Percentiles rank a stretch among this genome's conserved stretches.
These are phyloP conservation scores for Chloromyia formosa DNA, from an alignment of 2,888 invertebrate genomes.

Conservation along the genomic window DNA sequence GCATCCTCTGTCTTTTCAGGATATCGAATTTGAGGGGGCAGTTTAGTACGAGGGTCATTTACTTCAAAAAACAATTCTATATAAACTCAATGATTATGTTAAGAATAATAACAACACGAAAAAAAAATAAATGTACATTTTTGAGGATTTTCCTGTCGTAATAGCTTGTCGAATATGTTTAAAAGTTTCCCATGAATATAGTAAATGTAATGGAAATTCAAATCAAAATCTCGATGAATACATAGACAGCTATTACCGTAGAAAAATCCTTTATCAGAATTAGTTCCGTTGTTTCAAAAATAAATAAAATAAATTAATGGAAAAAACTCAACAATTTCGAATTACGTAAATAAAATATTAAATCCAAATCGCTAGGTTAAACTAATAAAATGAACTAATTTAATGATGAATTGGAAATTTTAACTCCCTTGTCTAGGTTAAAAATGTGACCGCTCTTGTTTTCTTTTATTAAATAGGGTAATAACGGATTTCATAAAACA, in stretches of 20 bases:
- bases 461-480: slow-evolving; percentile 16
- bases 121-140: slow-evolving; percentile 35
- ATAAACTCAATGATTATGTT: slow-evolving; percentile 19
- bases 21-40: slow-evolving; percentile 8
- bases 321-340: slow-evolving; percentile 30
- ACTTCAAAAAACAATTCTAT: slow-evolving; percentile 4
- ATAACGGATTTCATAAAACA: too few species aligned
- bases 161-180: background rate
- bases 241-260: too few species aligned
- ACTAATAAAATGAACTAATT: slow-evolving; percentile 36
- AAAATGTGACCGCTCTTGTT: slow-evolving; percentile 37
- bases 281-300: background rate
- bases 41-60: slow-evolving; percentile 25
- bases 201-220: too few species aligned
- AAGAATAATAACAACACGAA: slow-evolving; percentile 8
- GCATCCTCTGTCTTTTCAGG: slow-evolving; percentile 46
- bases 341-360: slow-evolving; percentile 29
- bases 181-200: too few species aligned
- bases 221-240: too few species aligned
- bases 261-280: too few species aligned
- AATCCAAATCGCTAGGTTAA: slow-evolving; percentile 29
- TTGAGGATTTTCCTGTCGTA: slow-evolving; percentile 2
- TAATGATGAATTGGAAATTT: slow-evolving; percentile 32
- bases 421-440: slow-evolving; percentile 19
- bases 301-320: background rate